A percentile compares a stretch with the other conserved stretches of the same genome.
Conservation (phyloP, 2,113 vertebrate genomes). For the Neogobius melanostomus region DNA sequence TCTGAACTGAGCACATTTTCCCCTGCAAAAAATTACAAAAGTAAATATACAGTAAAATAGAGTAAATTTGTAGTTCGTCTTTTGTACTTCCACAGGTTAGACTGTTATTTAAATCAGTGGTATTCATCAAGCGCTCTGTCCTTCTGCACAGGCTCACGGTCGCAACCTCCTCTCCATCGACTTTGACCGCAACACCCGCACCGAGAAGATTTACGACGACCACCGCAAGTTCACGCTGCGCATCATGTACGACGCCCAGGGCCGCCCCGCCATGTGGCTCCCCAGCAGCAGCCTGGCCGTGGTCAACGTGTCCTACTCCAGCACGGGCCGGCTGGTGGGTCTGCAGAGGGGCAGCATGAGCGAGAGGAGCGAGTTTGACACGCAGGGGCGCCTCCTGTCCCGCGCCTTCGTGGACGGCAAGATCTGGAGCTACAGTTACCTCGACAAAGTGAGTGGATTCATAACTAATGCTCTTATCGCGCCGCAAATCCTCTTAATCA, state of each 20-base stretch:
- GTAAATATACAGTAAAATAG: too few species aligned
- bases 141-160: slow-evolving; percentile 85
- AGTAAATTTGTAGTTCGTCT: too few species aligned
- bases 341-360: slow-evolving; percentile 97
- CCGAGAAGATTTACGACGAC: slow-evolving; percentile 98
- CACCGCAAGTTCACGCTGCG: slow-evolving; percentile 95
- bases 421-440: slow-evolving; percentile 98
- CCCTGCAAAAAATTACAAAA: too few species aligned
- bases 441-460: slow-evolving; percentile 87
- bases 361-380: slow-evolving; percentile 91
- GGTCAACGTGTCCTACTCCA: slow-evolving; percentile 95
- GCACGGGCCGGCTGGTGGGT: slow-evolving; percentile 89
- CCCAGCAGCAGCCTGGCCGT: slow-evolving; percentile 95
- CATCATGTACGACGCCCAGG: slow-evolving; percentile 95
- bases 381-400: slow-evolving; percentile 89
- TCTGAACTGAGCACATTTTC: too few species aligned
- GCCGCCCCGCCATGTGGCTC: slow-evolving; percentile 94
- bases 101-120: too few species aligned
- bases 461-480: slow-evolving; percentile 16
- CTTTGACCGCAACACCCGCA: slow-evolving; percentile 96
- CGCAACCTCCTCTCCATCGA: slow-evolving; percentile 96
- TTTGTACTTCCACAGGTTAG: too few species aligned
- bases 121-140: not conserved
- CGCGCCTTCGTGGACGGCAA: slow-evolving; percentile 96
- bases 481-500: slow-evolving; percentile 5